Base-by-base conservation (phyloP, 2,113 vertebrate genomes). In the Takifugu bimaculatus region DNA sequence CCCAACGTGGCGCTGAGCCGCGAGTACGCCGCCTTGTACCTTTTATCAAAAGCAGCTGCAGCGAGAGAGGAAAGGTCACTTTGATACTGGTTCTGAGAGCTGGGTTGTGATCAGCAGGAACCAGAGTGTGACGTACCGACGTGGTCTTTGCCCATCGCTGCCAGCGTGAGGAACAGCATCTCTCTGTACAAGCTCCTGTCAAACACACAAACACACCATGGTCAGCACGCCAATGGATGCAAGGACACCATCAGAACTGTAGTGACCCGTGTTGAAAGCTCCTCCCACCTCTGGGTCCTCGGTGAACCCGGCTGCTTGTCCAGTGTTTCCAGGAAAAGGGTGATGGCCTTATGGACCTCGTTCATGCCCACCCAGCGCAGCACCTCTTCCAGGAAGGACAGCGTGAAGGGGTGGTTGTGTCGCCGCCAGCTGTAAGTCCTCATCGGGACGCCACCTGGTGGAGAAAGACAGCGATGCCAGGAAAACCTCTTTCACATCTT, bases 71-170 rank as follows among this genome's bases (percentile, higher is more conserved):
- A 29, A 14, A 54, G 3, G 43, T 39, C 7, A 39, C 29, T 4
- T 3, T 32, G 29, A 32, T 3, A 1, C 29, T 32, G 29, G 29
- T 6, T 2, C 35, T 39, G 35, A 20, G 7, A 39, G 32, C 35
- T 2, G 35, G 11, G 35, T 2, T 2, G 35, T 10, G 35, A 0
- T 10, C 3, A 20, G n/a, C 48, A 25, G 48, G 48, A 26, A 3
- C 5, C 45, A 47, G 50, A 5, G 26, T 6, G 29, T 10, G 13
- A 35, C 88, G 86, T 89, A 84, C 95, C 93, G 10, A 93, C 82
- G 4, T 94, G 93, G 53, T 97, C 94, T 85, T 93, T 93, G 62
- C 94, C 94, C 88, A 96, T 90, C 0, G 93, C 95, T n/a, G 94
- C 95, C 89, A 97, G 67, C 0, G 92, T 95, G 63, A 97, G 91